Conservation (phyloP, 2,797 vertebrate genomes). For the Hylomyscus alleni region DNA sequence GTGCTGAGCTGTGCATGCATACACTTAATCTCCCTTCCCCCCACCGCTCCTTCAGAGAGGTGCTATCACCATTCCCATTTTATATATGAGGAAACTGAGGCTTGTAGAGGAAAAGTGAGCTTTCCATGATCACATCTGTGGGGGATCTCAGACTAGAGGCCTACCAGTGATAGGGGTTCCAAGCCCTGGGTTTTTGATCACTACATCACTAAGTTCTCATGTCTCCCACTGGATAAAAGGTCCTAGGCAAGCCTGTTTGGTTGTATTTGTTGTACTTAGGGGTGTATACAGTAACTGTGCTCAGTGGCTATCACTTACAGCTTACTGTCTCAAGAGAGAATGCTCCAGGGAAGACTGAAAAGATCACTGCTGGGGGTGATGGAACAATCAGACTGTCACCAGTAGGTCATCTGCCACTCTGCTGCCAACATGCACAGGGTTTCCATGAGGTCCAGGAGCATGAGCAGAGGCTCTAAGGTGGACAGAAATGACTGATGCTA, state of each 20-base stretch:
- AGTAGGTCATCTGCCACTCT: not conserved
- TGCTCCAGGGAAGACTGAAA: not conserved
- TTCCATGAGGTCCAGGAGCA: not conserved
- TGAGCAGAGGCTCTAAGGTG: not conserved
- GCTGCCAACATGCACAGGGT: not conserved
- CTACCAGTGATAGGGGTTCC: not conserved
- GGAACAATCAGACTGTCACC: not conserved
- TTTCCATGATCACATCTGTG: not conserved
- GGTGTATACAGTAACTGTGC: not conserved
- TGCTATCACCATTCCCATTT: not conserved
- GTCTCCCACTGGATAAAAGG: not conserved
- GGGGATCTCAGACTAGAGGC: not conserved
- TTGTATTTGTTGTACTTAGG: conserved; percentile 11
- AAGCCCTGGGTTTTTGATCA: not conserved
- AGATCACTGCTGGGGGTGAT: not conserved
- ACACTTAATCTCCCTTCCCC: not conserved
- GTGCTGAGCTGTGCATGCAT: not conserved
- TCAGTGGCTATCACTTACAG: not conserved
- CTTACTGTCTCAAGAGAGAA: not conserved
- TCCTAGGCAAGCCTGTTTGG: not conserved
- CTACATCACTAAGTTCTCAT: not conserved
- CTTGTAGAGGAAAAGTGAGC: not conserved
- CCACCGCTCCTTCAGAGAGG: not conserved
- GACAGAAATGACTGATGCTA: not conserved
- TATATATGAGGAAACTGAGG: conserved; percentile 32